Percentiles rank a stretch among this genome's conserved stretches.
Conservation (phyloP, 2,797 vertebrate species). For the Tiaroga cobitis region DNA sequence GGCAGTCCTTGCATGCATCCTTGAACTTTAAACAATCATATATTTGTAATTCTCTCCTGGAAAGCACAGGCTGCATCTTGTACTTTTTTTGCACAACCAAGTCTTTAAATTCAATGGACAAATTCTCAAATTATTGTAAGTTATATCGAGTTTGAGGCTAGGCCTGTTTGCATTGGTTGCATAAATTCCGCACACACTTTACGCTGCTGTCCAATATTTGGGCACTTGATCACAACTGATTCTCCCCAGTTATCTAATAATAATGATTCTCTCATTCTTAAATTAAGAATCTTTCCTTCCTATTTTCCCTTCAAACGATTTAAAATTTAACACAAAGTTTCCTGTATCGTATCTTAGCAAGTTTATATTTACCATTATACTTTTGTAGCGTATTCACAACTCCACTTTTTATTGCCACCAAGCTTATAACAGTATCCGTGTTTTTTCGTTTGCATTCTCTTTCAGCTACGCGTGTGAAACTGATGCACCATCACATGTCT, state of each 20-base stretch:
- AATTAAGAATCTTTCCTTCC: neutral
- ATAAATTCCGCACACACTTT: neutral
- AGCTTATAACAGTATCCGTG: neutral
- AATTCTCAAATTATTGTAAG: neutral
- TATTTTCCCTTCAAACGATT: neutral
- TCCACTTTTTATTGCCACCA: neutral
- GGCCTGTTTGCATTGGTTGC: neutral
- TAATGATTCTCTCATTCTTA: neutral
- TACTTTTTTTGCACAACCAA: neutral
- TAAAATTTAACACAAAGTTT: neutral
- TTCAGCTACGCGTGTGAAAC: neutral
- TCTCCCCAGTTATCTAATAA: neutral
- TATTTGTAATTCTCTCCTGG: conserved; percentile 17
- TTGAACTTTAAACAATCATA: conserved; percentile 53
- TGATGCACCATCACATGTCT: neutral
- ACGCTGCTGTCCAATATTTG: neutral
- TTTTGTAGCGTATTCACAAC: neutral
- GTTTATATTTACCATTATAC: neutral
- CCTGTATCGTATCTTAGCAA: neutral
- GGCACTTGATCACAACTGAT: neutral
- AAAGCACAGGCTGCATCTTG: conserved; percentile 15
- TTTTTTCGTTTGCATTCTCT: neutral
- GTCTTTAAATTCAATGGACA: neutral
- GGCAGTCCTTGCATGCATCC: conserved; percentile 32
- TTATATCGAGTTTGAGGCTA: neutral